A percentile compares a stretch with the other conserved stretches of the same genome.
Evolutionary conservation across 2,113 vertebrate species (phyloP).

Genomic region (Equus przewalskii): DNA sequence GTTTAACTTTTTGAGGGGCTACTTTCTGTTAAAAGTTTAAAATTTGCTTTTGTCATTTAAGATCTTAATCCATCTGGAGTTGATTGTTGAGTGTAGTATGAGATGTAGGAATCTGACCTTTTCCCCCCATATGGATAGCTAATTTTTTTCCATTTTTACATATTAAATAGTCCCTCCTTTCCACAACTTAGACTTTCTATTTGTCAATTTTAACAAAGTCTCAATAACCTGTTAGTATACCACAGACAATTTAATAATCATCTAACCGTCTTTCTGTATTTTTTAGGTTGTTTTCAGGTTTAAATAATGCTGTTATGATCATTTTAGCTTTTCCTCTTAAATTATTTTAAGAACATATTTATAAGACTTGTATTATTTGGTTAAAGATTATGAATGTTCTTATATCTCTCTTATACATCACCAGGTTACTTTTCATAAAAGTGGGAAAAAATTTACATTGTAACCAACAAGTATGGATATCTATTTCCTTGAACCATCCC

Average conservation of each 20-base stretch:
- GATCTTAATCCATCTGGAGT: background rate
- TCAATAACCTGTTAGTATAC: background rate
- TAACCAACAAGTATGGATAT: background rate
- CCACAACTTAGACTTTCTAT: background rate
- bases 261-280: background rate
- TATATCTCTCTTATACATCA: background rate
- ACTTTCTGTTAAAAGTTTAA: background rate
- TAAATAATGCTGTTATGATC: background rate
- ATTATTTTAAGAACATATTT: background rate
- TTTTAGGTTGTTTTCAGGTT: background rate
- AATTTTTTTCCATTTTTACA: background rate
- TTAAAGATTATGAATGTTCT: background rate
- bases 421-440: background rate
- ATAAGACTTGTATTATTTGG: background rate
- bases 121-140: background rate
- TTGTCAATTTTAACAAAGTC: background rate
- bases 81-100: background rate
- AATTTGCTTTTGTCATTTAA: conserved; percentile 29
- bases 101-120: background rate
- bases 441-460: background rate
- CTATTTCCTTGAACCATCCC: background rate
- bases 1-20: background rate
- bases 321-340: background rate
- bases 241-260: background rate
- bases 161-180: background rate